Evolutionary conservation across 2,113 vertebrate species (phyloP), one percentile per base, ranked within the genome.

Genomic region (Xenopus borealis): DNA sequence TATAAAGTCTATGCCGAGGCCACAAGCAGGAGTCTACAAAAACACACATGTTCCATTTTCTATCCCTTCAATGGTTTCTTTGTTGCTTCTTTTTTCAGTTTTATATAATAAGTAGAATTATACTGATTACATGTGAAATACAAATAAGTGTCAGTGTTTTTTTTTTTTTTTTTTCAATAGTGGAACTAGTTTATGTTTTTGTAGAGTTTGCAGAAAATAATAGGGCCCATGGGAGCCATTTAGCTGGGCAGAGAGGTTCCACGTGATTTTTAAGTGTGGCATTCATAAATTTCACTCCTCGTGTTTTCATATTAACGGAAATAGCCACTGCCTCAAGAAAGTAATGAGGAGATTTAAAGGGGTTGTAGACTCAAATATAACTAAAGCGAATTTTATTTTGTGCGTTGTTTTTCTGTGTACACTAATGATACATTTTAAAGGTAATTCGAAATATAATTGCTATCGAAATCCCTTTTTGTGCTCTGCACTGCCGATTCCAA

Each of bases 51-150:
- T 50, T 64, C 44, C 61, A 64, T 76, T 69, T 59, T 76, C 59
- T 44, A 13, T 44, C 27, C 45, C 69, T 45, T 77, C 74, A 77
- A 77, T 70, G 57, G 74, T 63, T 77, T 46, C 67, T 77, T 77
- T 70, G 74, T 77, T 77, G 66, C 61, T 64, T 64, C 73, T 69
- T 70, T 70, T 27, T 77, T 77, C 59, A 70, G 66, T 68, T 55
- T 70, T 69, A 70, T 27, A 27, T 69, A 77, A 77, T 63, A 70
- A 64, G 74, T 23, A 69, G 67, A 77, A 77, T 77, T 77, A 77
- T 70, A 77, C 46, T 70, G 74, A 77, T 77, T 77, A 76, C 27
- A 66, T 69, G 47, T 62, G 72, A 80, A 79, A 71, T 59, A 79
- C 59, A 72, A 86, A 71, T 61, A 27, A 74, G 27, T 46, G 12